phyloP scores from a whole-genome alignment of 2,113 vertebrate species.

The Colinus virginianus region DNA sequence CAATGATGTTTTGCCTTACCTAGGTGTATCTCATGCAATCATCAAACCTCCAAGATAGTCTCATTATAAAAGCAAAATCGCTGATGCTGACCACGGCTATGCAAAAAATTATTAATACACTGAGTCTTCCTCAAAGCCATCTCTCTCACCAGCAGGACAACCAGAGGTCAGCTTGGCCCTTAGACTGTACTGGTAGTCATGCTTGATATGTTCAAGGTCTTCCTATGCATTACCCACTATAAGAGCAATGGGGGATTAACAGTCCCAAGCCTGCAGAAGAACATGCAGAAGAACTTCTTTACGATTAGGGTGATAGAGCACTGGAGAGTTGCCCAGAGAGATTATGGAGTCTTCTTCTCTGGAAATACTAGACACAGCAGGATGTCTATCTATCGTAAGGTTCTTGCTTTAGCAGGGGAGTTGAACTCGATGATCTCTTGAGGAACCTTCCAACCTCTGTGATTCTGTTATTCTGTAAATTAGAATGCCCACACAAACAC shows the following conservation, averaged over 20 bases:
- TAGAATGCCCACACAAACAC: neutral
- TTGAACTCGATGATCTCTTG: no score
- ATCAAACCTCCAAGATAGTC: neutral
- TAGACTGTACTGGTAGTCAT: neutral
- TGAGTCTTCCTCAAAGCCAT: neutral
- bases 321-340: no score
- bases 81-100: neutral
- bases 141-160: neutral
- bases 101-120: neutral
- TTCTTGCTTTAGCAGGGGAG: no score
- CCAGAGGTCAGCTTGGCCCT: neutral
- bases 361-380: no score
- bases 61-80: neutral
- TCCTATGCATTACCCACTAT: neutral
- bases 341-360: no score
- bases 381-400: no score
- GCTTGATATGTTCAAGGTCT: neutral
- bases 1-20: neutral
- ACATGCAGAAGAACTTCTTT: no score
- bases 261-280: neutral
- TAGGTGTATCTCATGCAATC: neutral
- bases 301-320: no score
- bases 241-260: neutral
- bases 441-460: no score
- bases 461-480: no score